Conservation (phyloP, 2,888 invertebrate genomes). For the Macaria liturata region DNA sequence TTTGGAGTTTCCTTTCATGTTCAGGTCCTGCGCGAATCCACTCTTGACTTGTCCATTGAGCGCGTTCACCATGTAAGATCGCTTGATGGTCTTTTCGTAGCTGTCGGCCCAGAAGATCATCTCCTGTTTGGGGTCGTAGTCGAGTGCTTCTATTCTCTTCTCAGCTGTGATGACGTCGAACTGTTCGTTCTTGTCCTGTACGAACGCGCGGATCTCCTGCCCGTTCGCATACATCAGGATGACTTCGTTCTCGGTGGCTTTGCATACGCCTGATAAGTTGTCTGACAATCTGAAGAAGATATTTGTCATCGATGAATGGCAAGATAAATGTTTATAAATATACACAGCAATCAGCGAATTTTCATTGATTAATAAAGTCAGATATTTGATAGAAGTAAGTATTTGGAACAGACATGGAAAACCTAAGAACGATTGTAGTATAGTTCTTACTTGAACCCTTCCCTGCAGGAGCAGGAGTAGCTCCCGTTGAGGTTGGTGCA, state of each 20-base stretch:
- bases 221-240: slow-evolving; percentile 91
- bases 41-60: slow-evolving; percentile 89
- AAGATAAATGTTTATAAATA: too few species aligned
- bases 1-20: slow-evolving; percentile 91
- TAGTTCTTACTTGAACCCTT: slow-evolving; percentile 85
- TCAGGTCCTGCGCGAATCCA: slow-evolving; percentile 93
- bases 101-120: slow-evolving; percentile 98
- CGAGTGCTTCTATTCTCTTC: slow-evolving; percentile 95
- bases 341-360: too few species aligned
- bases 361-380: too few species aligned
- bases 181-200: slow-evolving; percentile 86
- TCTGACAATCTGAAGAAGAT: slow-evolving; percentile 83
- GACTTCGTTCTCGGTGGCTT: slow-evolving; percentile 86
- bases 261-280: slow-evolving; percentile 92
- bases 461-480: slow-evolving; percentile 94
- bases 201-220: slow-evolving; percentile 91
- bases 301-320: too few species aligned
- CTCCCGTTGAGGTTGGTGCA: slow-evolving; percentile 96
- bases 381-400: too few species aligned
- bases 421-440: too few species aligned
- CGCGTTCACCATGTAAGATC: slow-evolving; percentile 95
- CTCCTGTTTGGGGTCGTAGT: slow-evolving; percentile 92
- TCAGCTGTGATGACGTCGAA: slow-evolving; percentile 91
- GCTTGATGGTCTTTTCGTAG: slow-evolving; percentile 93
- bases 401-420: too few species aligned